These are phyloP conservation scores for Eupithecia pulchellata DNA, from an alignment of 2,888 invertebrate genomes.

Conservation along the genomic window DNA sequence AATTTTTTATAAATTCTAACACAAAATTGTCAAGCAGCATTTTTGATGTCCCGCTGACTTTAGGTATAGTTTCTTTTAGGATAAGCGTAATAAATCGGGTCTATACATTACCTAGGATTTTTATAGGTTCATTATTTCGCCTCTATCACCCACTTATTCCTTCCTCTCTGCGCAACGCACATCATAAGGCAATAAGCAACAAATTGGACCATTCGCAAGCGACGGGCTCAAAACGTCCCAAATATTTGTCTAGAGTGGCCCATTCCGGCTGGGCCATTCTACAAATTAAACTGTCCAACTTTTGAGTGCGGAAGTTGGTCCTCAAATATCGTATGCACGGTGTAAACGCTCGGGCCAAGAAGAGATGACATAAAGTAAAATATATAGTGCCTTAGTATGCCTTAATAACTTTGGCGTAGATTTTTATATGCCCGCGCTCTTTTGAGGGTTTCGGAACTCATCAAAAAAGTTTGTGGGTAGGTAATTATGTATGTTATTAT, in stretches of 20 bases:
- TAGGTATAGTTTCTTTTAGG: too few species aligned
- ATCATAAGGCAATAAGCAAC: slow-evolving; percentile 26
- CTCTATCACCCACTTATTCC: neutral
- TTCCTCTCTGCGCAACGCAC: neutral
- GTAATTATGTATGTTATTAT: too few species aligned
- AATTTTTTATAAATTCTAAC: too few species aligned
- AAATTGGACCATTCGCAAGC: slow-evolving; percentile 30
- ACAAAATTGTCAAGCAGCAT: too few species aligned
- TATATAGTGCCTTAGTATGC: too few species aligned
- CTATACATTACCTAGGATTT: neutral
- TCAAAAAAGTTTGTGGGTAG: too few species aligned
- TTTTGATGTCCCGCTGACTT: too few species aligned
- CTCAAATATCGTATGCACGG: slow-evolving; percentile 10
- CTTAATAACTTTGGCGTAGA: too few species aligned
- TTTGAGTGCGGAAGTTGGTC: slow-evolving; percentile 29
- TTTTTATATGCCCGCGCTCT: too few species aligned
- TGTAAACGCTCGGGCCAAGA: neutral
- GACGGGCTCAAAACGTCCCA: slow-evolving; percentile 33
- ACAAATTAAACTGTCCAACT: slow-evolving; percentile 35
- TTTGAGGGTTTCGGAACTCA: too few species aligned
- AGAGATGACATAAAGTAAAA: too few species aligned
- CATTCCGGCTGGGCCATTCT: slow-evolving; percentile 23
- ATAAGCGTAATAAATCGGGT: too few species aligned
- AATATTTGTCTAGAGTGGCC: slow-evolving; percentile 35
- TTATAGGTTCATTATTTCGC: neutral